Conservation (phyloP, 2,797 vertebrate species). For the Chloroceryle inda region DNA sequence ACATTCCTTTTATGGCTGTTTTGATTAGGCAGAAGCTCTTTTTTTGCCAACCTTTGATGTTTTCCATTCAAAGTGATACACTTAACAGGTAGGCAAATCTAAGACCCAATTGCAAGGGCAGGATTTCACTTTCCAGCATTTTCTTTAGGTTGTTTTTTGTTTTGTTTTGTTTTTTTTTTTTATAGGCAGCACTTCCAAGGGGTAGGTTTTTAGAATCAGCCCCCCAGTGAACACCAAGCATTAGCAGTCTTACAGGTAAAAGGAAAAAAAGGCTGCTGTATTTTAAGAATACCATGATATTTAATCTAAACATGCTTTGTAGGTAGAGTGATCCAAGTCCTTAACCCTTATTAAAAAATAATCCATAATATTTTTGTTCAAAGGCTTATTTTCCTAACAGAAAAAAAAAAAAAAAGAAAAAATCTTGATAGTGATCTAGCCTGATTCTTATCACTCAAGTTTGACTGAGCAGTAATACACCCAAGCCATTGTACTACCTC, state of each 20-base stretch:
- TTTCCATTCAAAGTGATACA: not conserved
- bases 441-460: not conserved
- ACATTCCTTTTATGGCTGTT: not conserved
- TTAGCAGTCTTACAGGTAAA: not conserved
- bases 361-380: not conserved
- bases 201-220: not conserved
- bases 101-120: not conserved
- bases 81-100: not conserved
- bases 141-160: not conserved
- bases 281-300: not conserved
- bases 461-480: not conserved
- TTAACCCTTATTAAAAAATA: not conserved
- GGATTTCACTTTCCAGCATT: not conserved
- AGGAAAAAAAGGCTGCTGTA: not conserved
- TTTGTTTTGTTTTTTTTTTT: not conserved
- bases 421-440: conserved; percentile 5
- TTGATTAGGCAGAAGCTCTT: not conserved
- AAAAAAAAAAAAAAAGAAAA: not conserved
- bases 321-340: not conserved
- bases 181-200: not conserved
- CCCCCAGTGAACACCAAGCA: not conserved
- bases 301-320: not conserved
- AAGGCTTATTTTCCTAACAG: not conserved
- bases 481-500: conserved; percentile 7
- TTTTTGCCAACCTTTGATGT: not conserved